A percentile compares a stretch with the other conserved stretches of the same genome.
phyloP scores from a whole-genome alignment of 2,888 invertebrate species.

The Pterostichus madidus region DNA sequence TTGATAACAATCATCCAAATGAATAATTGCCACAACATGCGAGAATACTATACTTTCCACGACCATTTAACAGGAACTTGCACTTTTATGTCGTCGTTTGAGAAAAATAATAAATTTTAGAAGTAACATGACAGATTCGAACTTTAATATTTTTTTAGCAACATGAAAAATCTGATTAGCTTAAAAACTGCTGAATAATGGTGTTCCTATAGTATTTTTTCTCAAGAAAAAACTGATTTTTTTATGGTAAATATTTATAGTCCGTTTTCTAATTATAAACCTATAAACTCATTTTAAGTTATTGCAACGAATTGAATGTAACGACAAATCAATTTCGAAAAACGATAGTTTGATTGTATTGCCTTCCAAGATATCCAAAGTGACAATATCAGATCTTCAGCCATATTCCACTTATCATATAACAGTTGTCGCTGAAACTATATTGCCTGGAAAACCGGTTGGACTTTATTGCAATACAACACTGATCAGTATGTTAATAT shows the following conservation, averaged over 20 bases:
- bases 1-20: too few relatives aligned
- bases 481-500: constrained; percentile 17
- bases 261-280: too few relatives aligned
- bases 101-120: too few relatives aligned
- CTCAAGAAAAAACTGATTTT: background rate
- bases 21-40: too few relatives aligned
- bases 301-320: constrained; percentile 3
- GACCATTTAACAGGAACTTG: too few relatives aligned
- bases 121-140: too few relatives aligned
- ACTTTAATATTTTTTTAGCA: too few relatives aligned
- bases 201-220: too few relatives aligned
- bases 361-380: background rate
- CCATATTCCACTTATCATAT: constrained; percentile 32
- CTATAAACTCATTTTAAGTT: background rate
- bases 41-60: too few relatives aligned
- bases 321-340: background rate
- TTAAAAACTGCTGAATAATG: too few relatives aligned
- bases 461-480: background rate
- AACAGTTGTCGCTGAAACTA: constrained; percentile 15
- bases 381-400: background rate
- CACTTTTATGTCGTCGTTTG: too few relatives aligned
- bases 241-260: background rate
- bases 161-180: too few relatives aligned
- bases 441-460: background rate
- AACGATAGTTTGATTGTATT: background rate